A percentile compares a stretch with the other conserved stretches of the same genome.
These are phyloP conservation scores for Nannoperca obscura DNA, from an alignment of 2,797 vertebrate species.

Conservation along the genomic window DNA sequence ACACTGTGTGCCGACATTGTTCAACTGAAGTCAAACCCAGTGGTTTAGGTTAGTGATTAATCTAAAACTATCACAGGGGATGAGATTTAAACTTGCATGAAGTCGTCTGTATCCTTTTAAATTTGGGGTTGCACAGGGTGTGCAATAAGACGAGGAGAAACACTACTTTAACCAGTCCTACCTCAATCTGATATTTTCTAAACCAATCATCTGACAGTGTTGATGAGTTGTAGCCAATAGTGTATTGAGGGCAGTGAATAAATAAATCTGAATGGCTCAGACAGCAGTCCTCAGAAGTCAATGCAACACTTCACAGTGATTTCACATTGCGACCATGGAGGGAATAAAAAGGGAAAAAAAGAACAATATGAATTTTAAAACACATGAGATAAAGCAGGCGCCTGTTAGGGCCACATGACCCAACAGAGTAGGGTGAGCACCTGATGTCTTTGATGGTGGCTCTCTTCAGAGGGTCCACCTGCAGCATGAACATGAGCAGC, in stretches of 20 bases:
- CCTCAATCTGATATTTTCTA: no score
- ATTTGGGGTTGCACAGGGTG: neutral
- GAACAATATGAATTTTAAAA: neutral
- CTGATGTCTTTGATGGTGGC: conserved; percentile 99
- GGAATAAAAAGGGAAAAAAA: neutral
- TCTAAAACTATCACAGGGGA: neutral
- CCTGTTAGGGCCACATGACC: neutral
- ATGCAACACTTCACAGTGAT: neutral
- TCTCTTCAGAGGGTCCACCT: conserved; percentile 97
- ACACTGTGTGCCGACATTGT: no score
- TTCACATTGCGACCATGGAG: neutral
- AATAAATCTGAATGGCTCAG: neutral
- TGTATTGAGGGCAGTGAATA: neutral
- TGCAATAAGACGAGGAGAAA: neutral
- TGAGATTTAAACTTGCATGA: conserved; percentile 12
- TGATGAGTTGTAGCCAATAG: neutral
- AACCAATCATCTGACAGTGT: no score
- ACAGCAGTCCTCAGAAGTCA: neutral
- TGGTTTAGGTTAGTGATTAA: no score
- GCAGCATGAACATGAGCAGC: conserved; percentile 96
- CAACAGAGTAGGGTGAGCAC: conserved; percentile 67
- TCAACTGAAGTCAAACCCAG: neutral
- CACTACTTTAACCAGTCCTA: no score
- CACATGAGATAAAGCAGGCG: neutral
- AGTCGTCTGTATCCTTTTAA: neutral